phyloP scores from a whole-genome alignment of 2,113 vertebrate genomes.

The Gasterosteus aculeatus region DNA sequence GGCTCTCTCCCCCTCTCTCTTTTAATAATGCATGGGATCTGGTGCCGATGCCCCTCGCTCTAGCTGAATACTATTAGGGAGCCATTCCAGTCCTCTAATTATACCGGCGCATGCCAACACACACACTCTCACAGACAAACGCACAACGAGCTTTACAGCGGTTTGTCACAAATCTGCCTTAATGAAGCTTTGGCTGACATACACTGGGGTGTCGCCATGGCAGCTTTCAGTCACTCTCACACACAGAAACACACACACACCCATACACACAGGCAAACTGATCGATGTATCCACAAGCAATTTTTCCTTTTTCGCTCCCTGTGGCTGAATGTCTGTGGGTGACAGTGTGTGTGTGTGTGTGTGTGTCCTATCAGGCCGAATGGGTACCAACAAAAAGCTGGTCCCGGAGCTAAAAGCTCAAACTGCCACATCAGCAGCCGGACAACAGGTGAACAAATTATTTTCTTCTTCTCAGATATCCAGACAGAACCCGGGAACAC shows the following conservation, averaged over 20 bases:
- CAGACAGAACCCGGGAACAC: not conserved
- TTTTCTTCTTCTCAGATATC: not conserved
- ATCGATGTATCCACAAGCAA: not conserved
- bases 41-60: conserved; percentile 22
- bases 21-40: conserved; percentile 50
- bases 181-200: conserved; percentile 17
- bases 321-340: not conserved
- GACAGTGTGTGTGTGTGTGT: not conserved
- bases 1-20: not conserved
- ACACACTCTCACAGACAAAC: not conserved
- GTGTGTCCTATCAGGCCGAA: conserved; percentile 36
- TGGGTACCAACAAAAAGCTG: conserved; percentile 9
- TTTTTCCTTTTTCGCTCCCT: not conserved
- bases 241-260: not conserved
- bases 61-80: conserved; percentile 28
- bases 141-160: not conserved
- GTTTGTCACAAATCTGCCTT: conserved; percentile 22
- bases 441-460: not conserved
- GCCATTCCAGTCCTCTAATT: conserved; percentile 19
- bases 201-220: not conserved
- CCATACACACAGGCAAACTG: not conserved
- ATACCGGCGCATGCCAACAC: not conserved
- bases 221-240: not conserved
- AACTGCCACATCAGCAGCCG: conserved; percentile 11
- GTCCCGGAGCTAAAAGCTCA: conserved; percentile 20